Percentiles rank a stretch among this genome's conserved stretches.
Evolutionary conservation across 1,140 invertebrate genomes (phyloP).

Genomic region (Pseudoatta argentina): DNA sequence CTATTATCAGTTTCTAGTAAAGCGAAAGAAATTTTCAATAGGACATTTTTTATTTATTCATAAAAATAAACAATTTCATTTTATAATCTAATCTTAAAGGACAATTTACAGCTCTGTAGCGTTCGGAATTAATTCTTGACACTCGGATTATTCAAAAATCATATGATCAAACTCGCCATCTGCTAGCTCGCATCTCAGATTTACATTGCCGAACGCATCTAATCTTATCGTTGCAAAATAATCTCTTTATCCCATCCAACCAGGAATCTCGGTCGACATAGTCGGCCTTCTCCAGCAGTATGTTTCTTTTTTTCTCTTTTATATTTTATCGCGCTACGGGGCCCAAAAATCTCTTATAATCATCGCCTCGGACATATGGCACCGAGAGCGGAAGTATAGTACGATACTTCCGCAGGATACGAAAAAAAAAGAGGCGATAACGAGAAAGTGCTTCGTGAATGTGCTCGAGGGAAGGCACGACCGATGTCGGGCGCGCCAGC

Average conservation of each 20-base stretch:
- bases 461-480: neutral
- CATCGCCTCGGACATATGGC: constrained; percentile 35
- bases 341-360: constrained; percentile 14
- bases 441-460: neutral
- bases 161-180: too few relatives aligned
- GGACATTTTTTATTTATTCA: too few relatives aligned
- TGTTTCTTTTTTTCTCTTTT: neutral
- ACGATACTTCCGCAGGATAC: constrained; percentile 55
- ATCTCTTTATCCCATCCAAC: constrained; percentile 5
- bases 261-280: neutral
- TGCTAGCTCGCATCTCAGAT: too few relatives aligned
- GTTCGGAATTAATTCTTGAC: too few relatives aligned
- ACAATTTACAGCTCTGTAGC: too few relatives aligned
- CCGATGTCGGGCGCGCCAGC: constrained; percentile 8
- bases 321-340: constrained; percentile 7
- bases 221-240: neutral
- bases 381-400: constrained; percentile 44
- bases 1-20: too few relatives aligned
- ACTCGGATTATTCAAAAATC: too few relatives aligned
- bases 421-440: constrained; percentile 35
- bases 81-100: too few relatives aligned
- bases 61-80: too few relatives aligned
- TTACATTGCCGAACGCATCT: too few relatives aligned
- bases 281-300: neutral
- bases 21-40: too few relatives aligned